These are phyloP conservation scores for Phalacrocorax aristotelis DNA, from an alignment of 2,113 vertebrate genomes.

Conservation along the genomic window DNA sequence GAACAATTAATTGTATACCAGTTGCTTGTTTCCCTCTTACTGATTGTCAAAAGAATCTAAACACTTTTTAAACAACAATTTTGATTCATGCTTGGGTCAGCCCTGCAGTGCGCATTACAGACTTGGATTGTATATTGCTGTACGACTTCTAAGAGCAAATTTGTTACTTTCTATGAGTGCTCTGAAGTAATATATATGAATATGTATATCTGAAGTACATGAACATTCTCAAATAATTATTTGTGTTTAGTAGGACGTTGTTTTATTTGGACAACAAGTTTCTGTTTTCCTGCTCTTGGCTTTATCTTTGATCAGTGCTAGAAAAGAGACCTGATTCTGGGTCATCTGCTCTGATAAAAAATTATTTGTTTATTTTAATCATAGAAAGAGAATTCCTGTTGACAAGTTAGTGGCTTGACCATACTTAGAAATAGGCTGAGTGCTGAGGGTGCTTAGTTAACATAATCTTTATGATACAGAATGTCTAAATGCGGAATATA, in stretches of 20 bases:
- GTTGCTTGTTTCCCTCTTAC: background rate
- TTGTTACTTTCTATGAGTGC: background rate
- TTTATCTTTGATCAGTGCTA: background rate
- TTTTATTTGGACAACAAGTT: background rate
- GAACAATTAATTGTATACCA: background rate
- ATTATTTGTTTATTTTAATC: background rate
- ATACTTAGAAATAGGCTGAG: background rate
- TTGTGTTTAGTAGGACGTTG: background rate
- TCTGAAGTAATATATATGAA: background rate
- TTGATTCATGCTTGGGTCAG: background rate
- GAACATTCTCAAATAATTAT: background rate
- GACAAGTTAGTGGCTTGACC: background rate
- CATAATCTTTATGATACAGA: background rate
- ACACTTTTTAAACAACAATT: background rate
- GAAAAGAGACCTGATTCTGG: background rate
- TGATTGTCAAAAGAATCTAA: background rate
- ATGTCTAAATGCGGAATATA: background rate
- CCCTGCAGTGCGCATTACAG: background rate
- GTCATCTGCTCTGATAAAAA: background rate
- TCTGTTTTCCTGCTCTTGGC: background rate
- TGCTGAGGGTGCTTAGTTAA: background rate
- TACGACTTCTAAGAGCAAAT: background rate
- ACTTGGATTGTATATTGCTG: background rate
- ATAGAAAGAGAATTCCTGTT: background rate
- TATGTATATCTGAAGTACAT: background rate